A percentile compares a stretch with the other conserved stretches of the same genome.
Evolutionary conservation across 2,797 vertebrate genomes (phyloP).

Genomic region (Tragopan temminckii): DNA sequence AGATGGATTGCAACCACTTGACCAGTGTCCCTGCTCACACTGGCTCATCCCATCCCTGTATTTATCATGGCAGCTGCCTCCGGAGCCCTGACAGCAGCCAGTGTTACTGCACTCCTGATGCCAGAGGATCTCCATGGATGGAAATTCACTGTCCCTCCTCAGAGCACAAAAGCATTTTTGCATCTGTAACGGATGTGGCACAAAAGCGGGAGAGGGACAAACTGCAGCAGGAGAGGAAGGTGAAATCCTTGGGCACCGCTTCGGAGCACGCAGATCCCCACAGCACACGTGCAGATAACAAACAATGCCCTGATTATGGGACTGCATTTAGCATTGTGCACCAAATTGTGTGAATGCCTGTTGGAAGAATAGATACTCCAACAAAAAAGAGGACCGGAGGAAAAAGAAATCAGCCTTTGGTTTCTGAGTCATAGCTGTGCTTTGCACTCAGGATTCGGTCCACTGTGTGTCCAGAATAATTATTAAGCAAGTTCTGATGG

Average conservation of each 20-base stretch:
- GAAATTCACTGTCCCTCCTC: neutral
- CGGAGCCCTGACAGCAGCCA: neutral
- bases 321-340: neutral
- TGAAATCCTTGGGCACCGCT: neutral
- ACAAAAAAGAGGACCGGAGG: neutral
- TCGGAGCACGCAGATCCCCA: neutral
- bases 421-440: neutral
- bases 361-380: neutral
- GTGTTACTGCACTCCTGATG: neutral
- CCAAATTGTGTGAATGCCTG: neutral
- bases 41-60: neutral
- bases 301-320: conserved; percentile 19
- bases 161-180: neutral
- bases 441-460: conserved; percentile 17
- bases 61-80: neutral
- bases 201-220: neutral
- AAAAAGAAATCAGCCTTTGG: conserved; percentile 17
- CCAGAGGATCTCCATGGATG: neutral
- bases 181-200: neutral
- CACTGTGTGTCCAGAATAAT: conserved; percentile 40
- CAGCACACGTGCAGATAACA: conserved; percentile 2
- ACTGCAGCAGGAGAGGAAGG: neutral
- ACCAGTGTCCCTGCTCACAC: neutral
- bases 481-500: conserved; percentile 46
- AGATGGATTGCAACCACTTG: neutral